Conservation (phyloP, 2,113 vertebrate genomes). For the Prochilodus magdalenae region DNA sequence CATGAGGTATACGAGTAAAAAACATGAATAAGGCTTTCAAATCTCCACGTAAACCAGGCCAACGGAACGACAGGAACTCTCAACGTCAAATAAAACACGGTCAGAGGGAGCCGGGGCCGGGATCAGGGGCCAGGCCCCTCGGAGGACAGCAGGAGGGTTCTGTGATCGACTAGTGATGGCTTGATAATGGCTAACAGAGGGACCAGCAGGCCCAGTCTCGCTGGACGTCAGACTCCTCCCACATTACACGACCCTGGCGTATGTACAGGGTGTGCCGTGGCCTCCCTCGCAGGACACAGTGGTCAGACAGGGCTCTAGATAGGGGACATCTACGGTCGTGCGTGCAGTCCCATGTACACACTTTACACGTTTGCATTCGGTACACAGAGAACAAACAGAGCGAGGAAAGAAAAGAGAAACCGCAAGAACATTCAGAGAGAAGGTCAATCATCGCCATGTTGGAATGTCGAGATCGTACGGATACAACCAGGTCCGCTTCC, state of each 20-base stretch:
- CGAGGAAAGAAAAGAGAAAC: conserved; percentile 66
- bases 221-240: conserved; percentile 62
- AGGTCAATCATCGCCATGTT: conserved; percentile 78
- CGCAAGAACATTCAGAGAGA: conserved; percentile 74
- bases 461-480: conserved; percentile 86
- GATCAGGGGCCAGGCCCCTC: conserved; percentile 51
- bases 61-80: conserved; percentile 67
- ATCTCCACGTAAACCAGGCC: conserved; percentile 81
- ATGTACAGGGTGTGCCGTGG: conserved; percentile 82
- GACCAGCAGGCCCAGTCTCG: conserved; percentile 74
- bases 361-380: conserved; percentile 77
- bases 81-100: conserved; percentile 62
- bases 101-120: conserved; percentile 62
- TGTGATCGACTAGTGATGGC: conserved; percentile 81
- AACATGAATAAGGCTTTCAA: conserved; percentile 92
- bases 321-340: conserved; percentile 58
- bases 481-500: background rate
- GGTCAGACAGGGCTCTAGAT: conserved; percentile 61
- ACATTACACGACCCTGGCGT: conserved; percentile 44
- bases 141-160: conserved; percentile 64
- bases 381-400: conserved; percentile 67
- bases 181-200: conserved; percentile 77
- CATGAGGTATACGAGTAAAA: conserved; percentile 94
- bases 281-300: conserved; percentile 71
- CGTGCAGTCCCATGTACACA: conserved; percentile 72